Evolutionary conservation across 2,888 invertebrate genomes (phyloP), one percentile per base, ranked within the genome.

Genomic region (Ornithoptera alexandrae): DNA sequence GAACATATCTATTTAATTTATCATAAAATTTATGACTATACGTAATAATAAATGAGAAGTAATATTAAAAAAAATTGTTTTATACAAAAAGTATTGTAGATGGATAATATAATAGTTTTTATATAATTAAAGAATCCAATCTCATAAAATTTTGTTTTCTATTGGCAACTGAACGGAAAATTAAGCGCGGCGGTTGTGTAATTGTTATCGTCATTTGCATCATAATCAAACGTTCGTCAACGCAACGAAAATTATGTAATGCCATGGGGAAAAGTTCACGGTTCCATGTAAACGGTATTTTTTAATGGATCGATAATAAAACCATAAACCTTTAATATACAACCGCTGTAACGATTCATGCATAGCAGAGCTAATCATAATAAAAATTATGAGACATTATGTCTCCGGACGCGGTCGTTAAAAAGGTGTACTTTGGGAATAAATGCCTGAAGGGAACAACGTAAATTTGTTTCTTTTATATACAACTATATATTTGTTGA

Each of bases 151-250:
- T 46, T 66, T 65, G 65, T 65, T 39, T 39, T 24, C 1, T 18
- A 39, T 3, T 42, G 36, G 12, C 62, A 50, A 59, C 39, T 50
- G 20, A 36, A 60, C 42, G 56, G 53, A 62, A 77, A 77, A 81
- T 66, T 58, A 66, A 59, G 22, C 53, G 62, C 53, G 71, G 74
- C 75, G 71, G 76, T 89, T 87, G 81, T 81, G 84, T 80, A 89
- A 89, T 84, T 87, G 86, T 85, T 87, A 86, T 80, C 82, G 83
- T 76, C 72, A 89, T 89, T 89, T 89, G 85, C 88, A 89, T 88
- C 83, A 84, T 81, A 81, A 81, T 73, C 76, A 75, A 76, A 81
- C 79, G 81, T 84, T 81, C 78, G 78, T 74, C 78, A 77, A 74
- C 75, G 83, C 81, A 86, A 79, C 75, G 73, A 85, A 85, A 82